A percentile compares a stretch with the other conserved stretches of the same genome.
These are phyloP conservation scores for Yasuhikotakia modesta DNA, from an alignment of 2,797 vertebrate genomes.

Conservation along the genomic window DNA sequence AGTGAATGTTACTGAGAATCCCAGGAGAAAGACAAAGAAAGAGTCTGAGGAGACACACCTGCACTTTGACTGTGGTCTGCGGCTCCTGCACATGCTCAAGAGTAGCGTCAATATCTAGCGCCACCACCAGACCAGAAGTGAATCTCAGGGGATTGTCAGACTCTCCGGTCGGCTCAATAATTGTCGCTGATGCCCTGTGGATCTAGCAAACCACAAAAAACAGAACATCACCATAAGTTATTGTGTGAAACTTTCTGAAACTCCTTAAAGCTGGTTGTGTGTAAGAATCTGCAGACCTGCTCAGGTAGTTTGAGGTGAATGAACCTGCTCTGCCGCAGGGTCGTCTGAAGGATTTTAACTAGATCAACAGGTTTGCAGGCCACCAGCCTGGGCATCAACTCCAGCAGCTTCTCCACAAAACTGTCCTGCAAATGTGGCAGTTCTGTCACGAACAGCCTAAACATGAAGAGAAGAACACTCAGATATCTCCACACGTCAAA, in stretches of 20 bases:
- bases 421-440: slow-evolving; percentile 91
- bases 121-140: slow-evolving; percentile 91
- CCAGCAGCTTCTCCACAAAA: slow-evolving; percentile 91
- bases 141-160: slow-evolving; percentile 94
- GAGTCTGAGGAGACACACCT: slow-evolving; percentile 74
- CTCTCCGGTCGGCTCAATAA: slow-evolving; percentile 93
- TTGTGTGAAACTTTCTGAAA: neutral
- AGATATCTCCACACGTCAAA: neutral
- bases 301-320: slow-evolving; percentile 88
- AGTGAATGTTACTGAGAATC: too few species aligned
- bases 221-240: neutral
- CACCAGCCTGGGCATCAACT: slow-evolving; percentile 89
- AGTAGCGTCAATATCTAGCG: slow-evolving; percentile 91
- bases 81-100: slow-evolving; percentile 91
- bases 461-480: neutral
- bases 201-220: slow-evolving; percentile 75
- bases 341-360: slow-evolving; percentile 92
- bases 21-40: too few species aligned
- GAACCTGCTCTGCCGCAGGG: slow-evolving; percentile 87
- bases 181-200: slow-evolving; percentile 87
- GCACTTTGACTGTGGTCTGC: slow-evolving; percentile 89
- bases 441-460: slow-evolving; percentile 87
- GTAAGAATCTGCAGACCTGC: slow-evolving; percentile 73
- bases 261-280: neutral
- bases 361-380: slow-evolving; percentile 89